Evolutionary conservation across 53 echinoderm and acorn worm genomes (phyloP).

Genomic region (Paracentrotus lividus): DNA sequence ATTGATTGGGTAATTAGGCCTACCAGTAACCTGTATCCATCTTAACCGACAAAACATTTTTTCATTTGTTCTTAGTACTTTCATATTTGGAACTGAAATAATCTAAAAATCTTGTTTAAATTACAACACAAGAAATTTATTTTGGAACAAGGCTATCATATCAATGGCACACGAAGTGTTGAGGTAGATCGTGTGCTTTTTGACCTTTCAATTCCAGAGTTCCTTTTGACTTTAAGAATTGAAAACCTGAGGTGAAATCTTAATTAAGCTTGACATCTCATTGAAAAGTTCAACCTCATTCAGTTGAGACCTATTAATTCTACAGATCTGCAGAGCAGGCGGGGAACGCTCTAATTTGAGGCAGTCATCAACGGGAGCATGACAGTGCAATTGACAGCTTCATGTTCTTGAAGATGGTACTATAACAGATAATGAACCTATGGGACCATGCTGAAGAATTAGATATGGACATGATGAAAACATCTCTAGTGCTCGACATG

Average conservation of each 20-base stretch:
- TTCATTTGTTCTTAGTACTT: too few relatives aligned
- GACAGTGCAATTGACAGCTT: neutral
- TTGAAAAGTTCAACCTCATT: slow-evolving; percentile 15
- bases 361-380: slow-evolving; percentile 18
- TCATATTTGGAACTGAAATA: too few relatives aligned
- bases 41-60: too few relatives aligned
- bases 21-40: too few relatives aligned
- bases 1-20: too few relatives aligned
- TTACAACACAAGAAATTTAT: too few relatives aligned
- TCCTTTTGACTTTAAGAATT: neutral
- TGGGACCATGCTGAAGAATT: slow-evolving; percentile 25
- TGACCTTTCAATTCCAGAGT: neutral
- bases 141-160: too few relatives aligned
- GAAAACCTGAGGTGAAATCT: neutral
- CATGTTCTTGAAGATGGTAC: slow-evolving; percentile 6
- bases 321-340: neutral
- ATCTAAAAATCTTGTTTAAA: too few relatives aligned
- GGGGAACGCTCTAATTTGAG: neutral
- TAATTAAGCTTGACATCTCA: neutral
- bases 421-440: slow-evolving; percentile 19
- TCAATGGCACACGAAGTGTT: too few relatives aligned
- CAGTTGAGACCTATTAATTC: neutral
- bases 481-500: neutral
- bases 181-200: neutral
- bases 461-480: slow-evolving; percentile 15